Evolutionary conservation across 2,113 vertebrate genomes (phyloP), one percentile per base, ranked within the genome.

Genomic region (Stegastes partitus): DNA sequence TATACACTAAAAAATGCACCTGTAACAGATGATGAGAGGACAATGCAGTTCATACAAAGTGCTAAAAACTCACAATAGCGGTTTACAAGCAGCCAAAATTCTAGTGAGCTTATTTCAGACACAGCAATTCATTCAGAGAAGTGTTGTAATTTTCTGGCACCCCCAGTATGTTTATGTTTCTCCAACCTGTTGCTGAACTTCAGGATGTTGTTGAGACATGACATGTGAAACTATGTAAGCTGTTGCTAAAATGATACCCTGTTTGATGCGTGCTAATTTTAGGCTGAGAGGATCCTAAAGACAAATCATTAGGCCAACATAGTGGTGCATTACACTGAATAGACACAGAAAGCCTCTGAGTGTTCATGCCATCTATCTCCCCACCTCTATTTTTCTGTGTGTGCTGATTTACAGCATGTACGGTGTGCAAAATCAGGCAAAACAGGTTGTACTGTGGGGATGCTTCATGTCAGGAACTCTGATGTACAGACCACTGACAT

Each of bases 401-500:
- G 31, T 15, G 11, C 14, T 68, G 18, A 21, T 71, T 55, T 67
- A 77, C 23, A 61, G 61, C 16, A 25, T 53, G 10, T 67, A 77
- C 23, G 55, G 61, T n/a, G 25, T 53, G 10, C 12, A 58, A 21
- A 8, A 59, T 9, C 47, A 19, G 18, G 16, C 0, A 15, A 19
- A 19, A 54, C 53, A 53, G 25, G 21, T 74, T 50, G 11, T 58
- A 11, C 44, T 59, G 57, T 22, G 50, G 62, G 45, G 39, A 6
- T 51, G 16, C 50, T 76, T 58, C 15, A 31, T 71, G 34, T 70
- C 23, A 63, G 31, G 21, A 28, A 14, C 62, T 55, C 18, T 74
- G 19, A 63, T 71, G 8, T 64, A 50, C 45, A 62, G 21, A 70
- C 53, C 37, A 15, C 68, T 63, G 74, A 71, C 74, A 67, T 86